phyloP scores from a whole-genome alignment of 1,140 invertebrate species.

The Bombyx mandarina region DNA sequence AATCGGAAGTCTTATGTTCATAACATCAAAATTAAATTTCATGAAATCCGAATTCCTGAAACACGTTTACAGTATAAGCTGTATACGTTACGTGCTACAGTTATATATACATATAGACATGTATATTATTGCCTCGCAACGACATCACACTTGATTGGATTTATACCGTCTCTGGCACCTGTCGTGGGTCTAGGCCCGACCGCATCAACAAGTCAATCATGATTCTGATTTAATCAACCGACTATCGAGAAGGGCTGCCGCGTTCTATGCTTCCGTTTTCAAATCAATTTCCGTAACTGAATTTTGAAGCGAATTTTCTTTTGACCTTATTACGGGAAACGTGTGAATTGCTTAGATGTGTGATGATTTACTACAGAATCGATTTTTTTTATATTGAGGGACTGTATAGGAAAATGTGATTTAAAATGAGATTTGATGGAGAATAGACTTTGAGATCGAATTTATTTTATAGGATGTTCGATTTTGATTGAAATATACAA shows the following conservation, averaged over 20 bases:
- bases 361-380: neutral
- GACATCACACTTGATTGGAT: neutral
- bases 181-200: neutral
- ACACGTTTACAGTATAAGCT: too few species aligned
- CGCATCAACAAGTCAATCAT: slow-evolving; percentile 1
- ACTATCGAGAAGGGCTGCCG: neutral
- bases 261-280: neutral
- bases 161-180: neutral
- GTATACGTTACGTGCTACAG: too few species aligned
- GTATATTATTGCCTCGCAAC: neutral
- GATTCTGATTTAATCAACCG: slow-evolving; percentile 2
- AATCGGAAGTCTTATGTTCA: too few species aligned
- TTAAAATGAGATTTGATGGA: neutral
- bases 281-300: too few species aligned
- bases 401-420: neutral
- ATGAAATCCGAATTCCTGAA: too few species aligned
- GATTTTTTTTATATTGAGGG: neutral
- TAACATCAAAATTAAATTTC: too few species aligned
- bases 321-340: too few species aligned
- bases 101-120: too few species aligned
- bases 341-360: neutral
- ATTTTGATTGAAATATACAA: too few species aligned
- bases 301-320: too few species aligned
- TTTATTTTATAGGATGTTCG: too few species aligned
- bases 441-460: too few species aligned